Percentiles rank a stretch among this genome's conserved stretches.
Evolutionary conservation across 2,113 vertebrate species (phyloP).

Genomic region (Corythaixoides concolor): DNA sequence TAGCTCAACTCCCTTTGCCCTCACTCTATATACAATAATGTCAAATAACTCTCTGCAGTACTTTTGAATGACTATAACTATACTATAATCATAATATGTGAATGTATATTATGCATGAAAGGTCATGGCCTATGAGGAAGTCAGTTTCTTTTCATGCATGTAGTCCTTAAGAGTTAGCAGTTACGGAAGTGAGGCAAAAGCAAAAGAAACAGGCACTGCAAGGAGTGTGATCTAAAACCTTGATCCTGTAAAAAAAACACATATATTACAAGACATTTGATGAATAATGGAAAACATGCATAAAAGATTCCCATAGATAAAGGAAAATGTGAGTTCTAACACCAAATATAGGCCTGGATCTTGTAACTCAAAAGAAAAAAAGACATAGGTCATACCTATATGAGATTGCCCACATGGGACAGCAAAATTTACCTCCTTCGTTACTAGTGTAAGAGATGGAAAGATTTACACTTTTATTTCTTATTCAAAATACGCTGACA

Average conservation of each 20-base stretch:
- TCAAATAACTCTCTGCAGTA: conserved; percentile 40
- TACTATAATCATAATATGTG: conserved; percentile 28
- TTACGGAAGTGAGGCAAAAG: neutral
- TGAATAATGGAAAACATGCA: neutral
- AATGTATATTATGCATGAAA: conserved; percentile 52
- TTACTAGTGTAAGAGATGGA: neutral
- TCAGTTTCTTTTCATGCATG: conserved; percentile 28
- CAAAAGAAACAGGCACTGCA: neutral
- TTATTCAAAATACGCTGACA: neutral
- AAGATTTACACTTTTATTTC: neutral
- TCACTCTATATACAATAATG: conserved; percentile 41
- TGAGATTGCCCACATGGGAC: neutral
- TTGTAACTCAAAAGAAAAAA: neutral
- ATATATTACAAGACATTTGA: neutral
- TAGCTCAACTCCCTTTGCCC: conserved; percentile 47
- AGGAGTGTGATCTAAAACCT: neutral
- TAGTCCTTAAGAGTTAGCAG: neutral
- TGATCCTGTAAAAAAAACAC: neutral
- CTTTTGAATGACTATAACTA: neutral
- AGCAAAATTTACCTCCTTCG: neutral
- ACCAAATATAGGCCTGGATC: neutral
- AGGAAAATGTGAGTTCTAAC: neutral
- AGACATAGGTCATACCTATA: neutral
- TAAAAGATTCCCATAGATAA: neutral
- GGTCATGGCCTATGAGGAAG: neutral